A percentile compares a stretch with the other conserved stretches of the same genome.
phyloP scores from a whole-genome alignment of 2,113 vertebrate genomes.

The Cheilinus undulatus region DNA sequence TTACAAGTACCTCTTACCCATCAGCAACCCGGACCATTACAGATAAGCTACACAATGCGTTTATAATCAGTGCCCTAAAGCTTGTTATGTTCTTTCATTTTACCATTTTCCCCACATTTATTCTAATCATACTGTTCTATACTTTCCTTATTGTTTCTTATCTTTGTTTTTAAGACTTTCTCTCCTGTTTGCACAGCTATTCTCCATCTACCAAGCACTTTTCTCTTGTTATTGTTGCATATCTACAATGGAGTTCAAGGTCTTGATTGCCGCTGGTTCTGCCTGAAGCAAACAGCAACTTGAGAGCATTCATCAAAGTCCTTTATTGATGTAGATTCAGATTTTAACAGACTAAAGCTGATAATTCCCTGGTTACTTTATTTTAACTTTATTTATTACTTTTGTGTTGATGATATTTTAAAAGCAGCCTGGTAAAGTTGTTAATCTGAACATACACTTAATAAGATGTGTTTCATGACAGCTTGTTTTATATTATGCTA shows the following conservation, averaged over 20 bases:
- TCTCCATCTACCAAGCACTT: constrained; percentile 29
- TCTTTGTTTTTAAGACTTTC: constrained; percentile 9
- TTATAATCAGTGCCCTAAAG: constrained; percentile 24
- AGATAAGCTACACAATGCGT: constrained; percentile 15
- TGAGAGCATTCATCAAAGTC: constrained; percentile 17
- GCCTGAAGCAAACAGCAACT: neutral
- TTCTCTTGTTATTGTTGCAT: constrained; percentile 26
- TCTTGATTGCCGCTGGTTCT: constrained; percentile 42
- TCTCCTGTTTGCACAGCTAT: constrained; percentile 4
- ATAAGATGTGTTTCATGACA: too few species aligned
- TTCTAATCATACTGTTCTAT: neutral
- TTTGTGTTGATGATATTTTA: too few species aligned
- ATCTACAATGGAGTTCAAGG: constrained; percentile 20
- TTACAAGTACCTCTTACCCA: constrained; percentile 37
- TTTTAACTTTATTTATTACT: neutral
- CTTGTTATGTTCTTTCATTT: constrained; percentile 20
- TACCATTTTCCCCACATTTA: neutral
- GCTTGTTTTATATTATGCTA: too few species aligned
- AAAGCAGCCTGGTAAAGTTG: too few species aligned
- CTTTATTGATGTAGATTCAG: constrained; percentile 10
- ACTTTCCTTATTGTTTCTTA: too few species aligned
- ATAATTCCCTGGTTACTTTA: neutral
- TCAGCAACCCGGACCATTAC: constrained; percentile 12
- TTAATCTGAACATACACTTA: too few species aligned
- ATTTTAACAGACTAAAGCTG: neutral